Percentiles rank a stretch among this genome's conserved stretches.
phyloP scores from a whole-genome alignment of 2,797 vertebrate species.

The Helicolenus hilgendorfi region DNA sequence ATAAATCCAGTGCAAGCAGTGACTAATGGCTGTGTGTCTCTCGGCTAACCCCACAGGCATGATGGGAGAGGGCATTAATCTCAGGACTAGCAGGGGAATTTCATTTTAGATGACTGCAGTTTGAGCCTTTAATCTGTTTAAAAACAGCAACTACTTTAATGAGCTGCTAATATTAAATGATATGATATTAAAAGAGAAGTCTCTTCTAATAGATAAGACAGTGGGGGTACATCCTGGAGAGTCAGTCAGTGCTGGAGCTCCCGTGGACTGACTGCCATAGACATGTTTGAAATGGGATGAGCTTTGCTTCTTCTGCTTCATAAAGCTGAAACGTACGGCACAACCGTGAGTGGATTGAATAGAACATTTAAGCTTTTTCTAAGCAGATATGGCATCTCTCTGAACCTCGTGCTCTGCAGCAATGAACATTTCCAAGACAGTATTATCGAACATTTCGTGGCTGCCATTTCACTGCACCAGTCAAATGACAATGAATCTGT shows the following conservation, averaged over 20 bases:
- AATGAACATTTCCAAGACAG: constrained; percentile 8
- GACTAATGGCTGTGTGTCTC: constrained; percentile 75
- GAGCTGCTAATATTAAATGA: constrained; percentile 43
- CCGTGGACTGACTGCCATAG: not conserved
- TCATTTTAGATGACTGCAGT: constrained; percentile 16
- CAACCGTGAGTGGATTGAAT: not conserved
- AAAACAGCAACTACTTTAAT: constrained; percentile 56
- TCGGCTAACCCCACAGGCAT: constrained; percentile 60
- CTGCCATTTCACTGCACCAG: constrained; percentile 12
- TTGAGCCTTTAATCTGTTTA: constrained; percentile 41
- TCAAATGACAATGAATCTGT: constrained; percentile 32
- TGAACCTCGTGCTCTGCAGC: not conserved
- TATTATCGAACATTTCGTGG: constrained; percentile 29
- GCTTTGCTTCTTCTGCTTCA: constrained; percentile 6
- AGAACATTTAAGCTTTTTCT: not conserved
- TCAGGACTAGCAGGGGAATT: constrained; percentile 48
- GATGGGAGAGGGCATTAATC: constrained; percentile 69
- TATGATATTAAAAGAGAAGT: constrained; percentile 27
- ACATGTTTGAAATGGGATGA: not conserved
- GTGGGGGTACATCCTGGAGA: not conserved
- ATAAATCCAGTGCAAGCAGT: constrained; percentile 51
- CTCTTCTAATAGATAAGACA: constrained; percentile 1
- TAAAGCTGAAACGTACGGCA: not conserved
- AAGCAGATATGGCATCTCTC: constrained; percentile 14
- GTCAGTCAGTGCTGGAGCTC: not conserved